phyloP scores from a whole-genome alignment of 1,140 invertebrate genomes.

The Nasonia giraulti region DNA sequence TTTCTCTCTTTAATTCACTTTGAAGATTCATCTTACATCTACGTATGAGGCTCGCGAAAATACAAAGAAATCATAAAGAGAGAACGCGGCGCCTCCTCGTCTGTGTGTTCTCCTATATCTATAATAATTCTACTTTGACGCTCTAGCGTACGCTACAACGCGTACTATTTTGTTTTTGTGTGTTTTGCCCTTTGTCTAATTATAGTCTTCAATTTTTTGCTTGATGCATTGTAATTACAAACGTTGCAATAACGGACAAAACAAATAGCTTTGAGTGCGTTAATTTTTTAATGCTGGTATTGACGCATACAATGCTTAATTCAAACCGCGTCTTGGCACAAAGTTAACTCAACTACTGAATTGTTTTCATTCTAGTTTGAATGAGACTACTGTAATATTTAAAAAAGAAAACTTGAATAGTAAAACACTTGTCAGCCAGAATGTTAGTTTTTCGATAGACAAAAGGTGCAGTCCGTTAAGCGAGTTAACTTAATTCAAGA shows the following conservation, averaged over 20 bases:
- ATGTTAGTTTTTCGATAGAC: too few species aligned
- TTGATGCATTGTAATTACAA: neutral
- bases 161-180: slow-evolving; percentile 11
- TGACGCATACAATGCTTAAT: neutral
- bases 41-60: slow-evolving; percentile 24
- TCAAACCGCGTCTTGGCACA: neutral
- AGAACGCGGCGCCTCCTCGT: slow-evolving; percentile 38
- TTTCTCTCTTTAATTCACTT: slow-evolving; percentile 52
- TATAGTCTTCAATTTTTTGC: neutral
- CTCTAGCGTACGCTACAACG: slow-evolving; percentile 43
- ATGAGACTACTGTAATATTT: too few species aligned
- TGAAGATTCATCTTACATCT: slow-evolving; percentile 28
- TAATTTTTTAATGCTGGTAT: neutral
- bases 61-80: slow-evolving; percentile 10
- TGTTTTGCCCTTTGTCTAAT: neutral
- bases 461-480: neutral
- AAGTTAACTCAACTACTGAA: neutral
- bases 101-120: neutral
- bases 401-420: too few species aligned
- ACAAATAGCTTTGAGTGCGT: neutral
- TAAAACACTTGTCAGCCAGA: too few species aligned
- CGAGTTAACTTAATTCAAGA: neutral
- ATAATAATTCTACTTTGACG: slow-evolving; percentile 17
- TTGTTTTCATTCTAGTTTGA: too few species aligned
- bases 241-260: neutral